Conservation (phyloP, 2,888 invertebrate species). For the Plemyria rubiginata region DNA sequence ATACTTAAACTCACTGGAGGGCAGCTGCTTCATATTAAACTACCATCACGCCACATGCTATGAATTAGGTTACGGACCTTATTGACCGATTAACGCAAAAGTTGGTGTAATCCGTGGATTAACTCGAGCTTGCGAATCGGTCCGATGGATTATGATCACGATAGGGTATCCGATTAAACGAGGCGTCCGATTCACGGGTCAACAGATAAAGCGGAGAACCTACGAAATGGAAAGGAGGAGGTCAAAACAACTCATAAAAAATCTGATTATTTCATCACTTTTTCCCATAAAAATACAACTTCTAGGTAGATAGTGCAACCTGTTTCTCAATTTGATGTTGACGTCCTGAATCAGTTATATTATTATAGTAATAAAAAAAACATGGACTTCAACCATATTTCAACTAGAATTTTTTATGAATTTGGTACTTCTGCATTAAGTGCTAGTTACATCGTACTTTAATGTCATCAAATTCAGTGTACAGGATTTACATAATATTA, state of each 20-base stretch:
- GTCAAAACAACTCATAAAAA: constrained; percentile 1
- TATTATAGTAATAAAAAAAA: no score
- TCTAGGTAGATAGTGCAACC: no score
- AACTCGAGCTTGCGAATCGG: constrained; percentile 43
- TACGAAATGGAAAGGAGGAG: constrained; percentile 17
- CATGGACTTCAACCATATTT: no score
- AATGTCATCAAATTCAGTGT: neutral
- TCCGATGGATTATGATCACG: constrained; percentile 43
- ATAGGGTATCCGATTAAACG: constrained; percentile 54
- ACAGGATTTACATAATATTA: no score
- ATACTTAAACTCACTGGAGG: neutral
- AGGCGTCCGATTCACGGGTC: constrained; percentile 48
- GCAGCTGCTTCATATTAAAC: constrained; percentile 13
- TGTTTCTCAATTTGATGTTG: no score
- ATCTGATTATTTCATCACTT: no score
- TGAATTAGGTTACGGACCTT: constrained; percentile 39
- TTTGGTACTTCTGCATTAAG: no score
- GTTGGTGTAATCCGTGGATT: constrained; percentile 44
- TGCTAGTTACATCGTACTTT: neutral
- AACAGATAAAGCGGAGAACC: constrained; percentile 28
- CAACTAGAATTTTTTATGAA: no score
- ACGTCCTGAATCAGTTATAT: no score
- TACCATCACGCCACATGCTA: constrained; percentile 30
- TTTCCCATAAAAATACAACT: no score
- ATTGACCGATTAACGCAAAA: constrained; percentile 46